Evolutionary conservation across 2,113 vertebrate species (phyloP).

Genomic region (Tragelaphus scriptus): DNA sequence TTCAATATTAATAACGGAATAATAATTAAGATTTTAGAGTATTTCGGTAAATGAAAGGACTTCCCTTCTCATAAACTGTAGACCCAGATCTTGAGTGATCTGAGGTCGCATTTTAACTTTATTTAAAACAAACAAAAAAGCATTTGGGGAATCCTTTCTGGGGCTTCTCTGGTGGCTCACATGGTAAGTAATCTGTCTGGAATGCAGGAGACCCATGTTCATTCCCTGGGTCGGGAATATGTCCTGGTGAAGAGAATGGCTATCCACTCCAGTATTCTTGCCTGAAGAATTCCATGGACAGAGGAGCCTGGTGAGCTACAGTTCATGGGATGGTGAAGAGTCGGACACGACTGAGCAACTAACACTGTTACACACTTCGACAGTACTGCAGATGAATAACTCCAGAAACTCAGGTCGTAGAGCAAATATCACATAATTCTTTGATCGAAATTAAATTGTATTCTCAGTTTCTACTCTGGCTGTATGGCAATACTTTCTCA

Average conservation of each 20-base stretch:
- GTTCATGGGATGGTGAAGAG: neutral
- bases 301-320: neutral
- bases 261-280: neutral
- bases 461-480: neutral
- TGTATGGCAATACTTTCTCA: neutral
- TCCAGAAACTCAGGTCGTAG: neutral
- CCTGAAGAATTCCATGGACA: neutral
- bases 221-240: rapidly evolving
- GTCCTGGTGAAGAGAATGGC: neutral
- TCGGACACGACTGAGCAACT: neutral
- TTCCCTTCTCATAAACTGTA: neutral
- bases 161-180: neutral
- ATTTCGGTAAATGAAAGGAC: neutral
- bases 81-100: neutral
- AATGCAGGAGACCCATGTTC: neutral
- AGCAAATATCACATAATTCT: neutral
- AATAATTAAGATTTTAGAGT: neutral
- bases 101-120: neutral
- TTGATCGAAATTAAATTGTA: neutral
- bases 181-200: no score
- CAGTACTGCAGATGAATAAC: neutral
- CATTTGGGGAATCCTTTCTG: neutral
- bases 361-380: neutral
- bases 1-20: neutral
- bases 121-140: neutral